phyloP scores from a whole-genome alignment of 2,888 invertebrate genomes.

The Drosophila emarginata region DNA sequence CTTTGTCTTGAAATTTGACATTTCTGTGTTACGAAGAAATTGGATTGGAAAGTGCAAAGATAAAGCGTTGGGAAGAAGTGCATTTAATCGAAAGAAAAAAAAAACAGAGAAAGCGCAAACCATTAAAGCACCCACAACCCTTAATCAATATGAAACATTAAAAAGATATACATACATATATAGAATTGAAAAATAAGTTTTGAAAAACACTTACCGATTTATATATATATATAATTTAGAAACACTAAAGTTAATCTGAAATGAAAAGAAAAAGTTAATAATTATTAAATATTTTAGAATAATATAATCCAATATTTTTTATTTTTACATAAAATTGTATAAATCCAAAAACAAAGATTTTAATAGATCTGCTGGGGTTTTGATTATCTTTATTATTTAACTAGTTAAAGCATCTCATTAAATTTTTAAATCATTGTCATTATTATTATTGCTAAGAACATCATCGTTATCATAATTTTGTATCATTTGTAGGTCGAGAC shows the following conservation, averaged over 20 bases:
- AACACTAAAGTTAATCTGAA: no score
- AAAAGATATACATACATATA: not conserved
- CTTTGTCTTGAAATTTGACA: conserved; percentile 10
- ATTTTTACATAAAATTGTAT: no score
- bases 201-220: not conserved
- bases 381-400: no score
- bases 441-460: not conserved
- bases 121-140: not conserved
- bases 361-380: no score
- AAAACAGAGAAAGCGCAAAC: not conserved
- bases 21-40: conserved; percentile 8
- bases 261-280: no score
- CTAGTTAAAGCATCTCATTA: no score
- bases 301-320: no score
- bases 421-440: not conserved
- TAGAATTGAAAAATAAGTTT: not conserved
- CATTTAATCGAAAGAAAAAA: not conserved
- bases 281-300: no score
- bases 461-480: not conserved
- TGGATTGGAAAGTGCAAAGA: conserved; percentile 7
- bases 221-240: not conserved
- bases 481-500: conserved; percentile 25
- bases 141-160: not conserved
- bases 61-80: not conserved
- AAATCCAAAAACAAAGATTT: no score